These are phyloP conservation scores for Benthosema pterotum DNA, from an alignment of 2,797 vertebrate genomes.

Conservation along the genomic window DNA sequence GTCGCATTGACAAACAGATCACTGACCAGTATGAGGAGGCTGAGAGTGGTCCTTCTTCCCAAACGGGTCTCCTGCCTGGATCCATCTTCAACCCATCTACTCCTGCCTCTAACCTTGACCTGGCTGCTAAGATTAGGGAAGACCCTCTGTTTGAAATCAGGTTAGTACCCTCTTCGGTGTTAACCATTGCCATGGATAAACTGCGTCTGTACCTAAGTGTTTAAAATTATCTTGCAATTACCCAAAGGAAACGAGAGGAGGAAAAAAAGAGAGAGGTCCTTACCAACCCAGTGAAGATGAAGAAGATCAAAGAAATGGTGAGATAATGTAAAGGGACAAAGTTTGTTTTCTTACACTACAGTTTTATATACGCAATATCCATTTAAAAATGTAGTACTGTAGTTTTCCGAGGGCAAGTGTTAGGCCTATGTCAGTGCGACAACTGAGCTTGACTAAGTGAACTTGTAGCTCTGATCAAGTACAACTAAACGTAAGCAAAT, in stretches of 20 bases:
- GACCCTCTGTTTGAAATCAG: constrained; percentile 95
- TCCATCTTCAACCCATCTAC: constrained; percentile 86
- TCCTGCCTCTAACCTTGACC: constrained; percentile 86
- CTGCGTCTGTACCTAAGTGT: not conserved
- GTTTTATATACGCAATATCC: not conserved
- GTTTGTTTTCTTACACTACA: not conserved
- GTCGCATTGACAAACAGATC: constrained; percentile 93
- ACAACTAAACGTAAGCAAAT: no score
- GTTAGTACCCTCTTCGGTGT: constrained; percentile 61
- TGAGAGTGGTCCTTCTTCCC: constrained; percentile 85
- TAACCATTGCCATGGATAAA: no score
- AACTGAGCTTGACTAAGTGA: not conserved
- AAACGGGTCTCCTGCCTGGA: constrained; percentile 92
- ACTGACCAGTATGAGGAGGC: constrained; percentile 88
- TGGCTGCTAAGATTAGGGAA: constrained; percentile 95
- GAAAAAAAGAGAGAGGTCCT: constrained; percentile 93
- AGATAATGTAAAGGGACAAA: constrained; percentile 8
- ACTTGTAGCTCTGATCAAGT: not conserved
- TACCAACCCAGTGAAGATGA: constrained; percentile 97
- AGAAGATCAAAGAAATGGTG: constrained; percentile 94
- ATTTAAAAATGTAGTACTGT: no score
- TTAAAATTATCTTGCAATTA: no score
- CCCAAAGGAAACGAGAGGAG: constrained; percentile 89
- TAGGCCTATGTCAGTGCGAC: not conserved
- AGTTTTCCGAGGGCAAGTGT: no score